phyloP scores from a whole-genome alignment of 1,140 invertebrate species.

The Nautilus pompilius region DNA sequence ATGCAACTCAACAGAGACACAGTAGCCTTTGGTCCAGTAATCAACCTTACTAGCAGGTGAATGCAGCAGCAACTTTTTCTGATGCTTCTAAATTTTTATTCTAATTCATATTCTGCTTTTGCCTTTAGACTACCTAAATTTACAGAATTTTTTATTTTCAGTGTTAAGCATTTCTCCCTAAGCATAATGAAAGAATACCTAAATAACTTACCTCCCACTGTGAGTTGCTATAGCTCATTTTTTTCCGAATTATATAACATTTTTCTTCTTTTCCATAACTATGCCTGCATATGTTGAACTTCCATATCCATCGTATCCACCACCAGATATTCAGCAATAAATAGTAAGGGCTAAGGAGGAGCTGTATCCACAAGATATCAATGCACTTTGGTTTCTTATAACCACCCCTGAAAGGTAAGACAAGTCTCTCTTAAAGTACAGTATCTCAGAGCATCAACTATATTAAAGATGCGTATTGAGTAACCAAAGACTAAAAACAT shows the following conservation, averaged over 20 bases:
- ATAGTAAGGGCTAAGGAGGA: constrained; percentile 74
- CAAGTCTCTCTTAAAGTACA: not conserved
- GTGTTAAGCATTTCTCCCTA: too few relatives aligned
- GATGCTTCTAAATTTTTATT: too few relatives aligned
- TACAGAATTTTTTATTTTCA: too few relatives aligned
- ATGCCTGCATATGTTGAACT: constrained; percentile 71
- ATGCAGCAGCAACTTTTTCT: too few relatives aligned
- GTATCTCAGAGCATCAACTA: not conserved
- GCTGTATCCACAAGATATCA: constrained; percentile 77
- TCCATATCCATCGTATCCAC: constrained; percentile 77
- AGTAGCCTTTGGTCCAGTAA: too few relatives aligned
- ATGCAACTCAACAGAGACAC: too few relatives aligned
- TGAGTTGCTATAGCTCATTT: constrained; percentile 64
- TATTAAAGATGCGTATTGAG: not conserved
- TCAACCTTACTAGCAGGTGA: too few relatives aligned
- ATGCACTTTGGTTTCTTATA: constrained; percentile 73
- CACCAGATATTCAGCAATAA: constrained; percentile 68
- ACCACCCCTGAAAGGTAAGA: constrained; percentile 64
- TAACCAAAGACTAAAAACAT: not conserved
- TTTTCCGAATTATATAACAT: constrained; percentile 76
- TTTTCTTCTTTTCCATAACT: constrained; percentile 81
- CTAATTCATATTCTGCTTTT: too few relatives aligned
- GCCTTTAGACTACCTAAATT: too few relatives aligned
- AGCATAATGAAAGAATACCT: too few relatives aligned
- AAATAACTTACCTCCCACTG: constrained; percentile 61